A percentile compares a stretch with the other conserved stretches of the same genome.
Evolutionary conservation across 2,113 vertebrate genomes (phyloP).

Genomic region (Pachypanchax playfairii): DNA sequence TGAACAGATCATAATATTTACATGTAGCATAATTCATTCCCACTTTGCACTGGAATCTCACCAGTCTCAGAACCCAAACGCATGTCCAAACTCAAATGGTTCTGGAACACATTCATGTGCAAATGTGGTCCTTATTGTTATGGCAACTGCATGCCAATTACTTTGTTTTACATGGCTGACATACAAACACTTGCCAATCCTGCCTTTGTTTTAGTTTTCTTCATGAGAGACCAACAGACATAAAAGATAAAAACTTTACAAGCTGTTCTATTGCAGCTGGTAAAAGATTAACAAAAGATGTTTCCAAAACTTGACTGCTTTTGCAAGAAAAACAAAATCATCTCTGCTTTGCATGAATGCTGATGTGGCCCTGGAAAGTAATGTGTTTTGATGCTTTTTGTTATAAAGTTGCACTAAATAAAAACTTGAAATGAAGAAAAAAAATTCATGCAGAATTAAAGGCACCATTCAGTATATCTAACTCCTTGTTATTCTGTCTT

Average conservation of each 20-base stretch:
- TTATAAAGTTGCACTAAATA: not conserved
- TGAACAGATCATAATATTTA: not conserved
- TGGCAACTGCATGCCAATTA: not conserved
- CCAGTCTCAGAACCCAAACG: not conserved
- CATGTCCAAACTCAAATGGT: too few relatives aligned
- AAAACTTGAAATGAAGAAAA: not conserved
- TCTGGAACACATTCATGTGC: not conserved
- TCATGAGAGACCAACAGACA: not conserved
- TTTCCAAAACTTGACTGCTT: not conserved
- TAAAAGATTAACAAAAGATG: not conserved
- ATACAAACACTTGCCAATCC: not conserved
- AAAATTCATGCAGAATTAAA: slow-evolving; percentile 4
- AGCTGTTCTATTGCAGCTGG: too few relatives aligned
- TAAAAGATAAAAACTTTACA: not conserved
- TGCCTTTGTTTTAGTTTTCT: not conserved
- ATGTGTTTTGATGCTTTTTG: too few relatives aligned
- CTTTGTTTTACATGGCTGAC: not conserved
- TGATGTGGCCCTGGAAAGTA: too few relatives aligned
- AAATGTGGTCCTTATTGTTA: not conserved
- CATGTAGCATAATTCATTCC: not conserved
- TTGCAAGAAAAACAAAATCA: too few relatives aligned
- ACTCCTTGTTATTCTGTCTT: slow-evolving; percentile 13
- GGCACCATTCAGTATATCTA: not conserved
- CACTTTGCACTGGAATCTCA: not conserved
- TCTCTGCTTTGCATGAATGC: too few relatives aligned